Conservation (phyloP, 2,797 vertebrate genomes). For the Acrocephalus scirpaceus region DNA sequence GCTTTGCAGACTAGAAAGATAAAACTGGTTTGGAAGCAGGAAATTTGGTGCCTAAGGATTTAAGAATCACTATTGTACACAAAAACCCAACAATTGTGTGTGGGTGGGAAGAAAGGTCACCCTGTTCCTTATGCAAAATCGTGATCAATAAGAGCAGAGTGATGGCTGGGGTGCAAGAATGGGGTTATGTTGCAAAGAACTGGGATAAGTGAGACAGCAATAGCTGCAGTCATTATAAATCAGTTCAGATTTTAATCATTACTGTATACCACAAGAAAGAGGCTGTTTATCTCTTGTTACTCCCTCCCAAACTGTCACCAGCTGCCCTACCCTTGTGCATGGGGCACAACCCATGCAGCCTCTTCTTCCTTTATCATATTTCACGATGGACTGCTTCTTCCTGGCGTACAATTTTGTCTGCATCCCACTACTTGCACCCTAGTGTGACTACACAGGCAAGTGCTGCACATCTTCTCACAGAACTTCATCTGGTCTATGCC, state of each 20-base stretch:
- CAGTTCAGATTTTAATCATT: slow-evolving; percentile 36
- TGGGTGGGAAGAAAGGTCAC: slow-evolving; percentile 14
- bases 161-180: neutral
- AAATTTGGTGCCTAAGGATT: neutral
- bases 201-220: neutral
- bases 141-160: neutral
- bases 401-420: neutral
- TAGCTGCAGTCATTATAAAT: neutral
- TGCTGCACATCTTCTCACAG: neutral
- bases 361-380: neutral
- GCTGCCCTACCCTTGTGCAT: neutral
- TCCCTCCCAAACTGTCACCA: neutral
- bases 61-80: neutral
- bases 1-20: neutral
- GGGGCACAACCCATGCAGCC: neutral
- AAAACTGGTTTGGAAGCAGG: neutral
- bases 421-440: neutral
- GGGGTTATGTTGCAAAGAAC: neutral
- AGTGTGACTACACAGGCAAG: neutral
- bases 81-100: neutral
- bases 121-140: slow-evolving; percentile 3
- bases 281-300: neutral
- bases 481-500: neutral
- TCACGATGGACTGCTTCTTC: neutral
- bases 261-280: neutral